phyloP scores from a whole-genome alignment of 2,113 vertebrate species.

The Penelope pileata region DNA sequence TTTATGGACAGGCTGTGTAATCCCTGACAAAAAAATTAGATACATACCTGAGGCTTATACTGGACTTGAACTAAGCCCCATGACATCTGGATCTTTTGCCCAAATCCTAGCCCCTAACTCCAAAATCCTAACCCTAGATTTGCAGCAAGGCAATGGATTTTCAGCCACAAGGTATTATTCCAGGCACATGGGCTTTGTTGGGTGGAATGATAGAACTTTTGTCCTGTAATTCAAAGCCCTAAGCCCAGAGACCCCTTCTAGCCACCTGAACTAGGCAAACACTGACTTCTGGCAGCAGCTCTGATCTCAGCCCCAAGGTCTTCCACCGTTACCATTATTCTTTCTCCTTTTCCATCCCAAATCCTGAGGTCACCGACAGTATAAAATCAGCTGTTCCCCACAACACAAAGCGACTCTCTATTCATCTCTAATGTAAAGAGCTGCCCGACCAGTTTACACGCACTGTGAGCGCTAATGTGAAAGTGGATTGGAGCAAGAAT shows the following conservation, averaged over 20 bases:
- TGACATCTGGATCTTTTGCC: not conserved
- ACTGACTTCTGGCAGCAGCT: not conserved
- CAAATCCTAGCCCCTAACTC: not conserved
- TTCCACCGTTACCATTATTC: not conserved
- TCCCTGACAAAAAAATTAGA: too few species aligned
- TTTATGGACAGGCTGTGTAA: not conserved
- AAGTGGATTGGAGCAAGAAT: not conserved
- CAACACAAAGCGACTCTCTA: rapidly evolving
- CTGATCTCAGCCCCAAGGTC: not conserved
- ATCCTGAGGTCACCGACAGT: not conserved
- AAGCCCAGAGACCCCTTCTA: not conserved
- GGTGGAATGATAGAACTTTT: not conserved
- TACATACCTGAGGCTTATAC: not conserved
- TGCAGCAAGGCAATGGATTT: not conserved
- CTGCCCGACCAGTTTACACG: not conserved
- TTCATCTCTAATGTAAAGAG: not conserved
- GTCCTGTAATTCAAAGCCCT: not conserved
- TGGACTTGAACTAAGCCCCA: not conserved
- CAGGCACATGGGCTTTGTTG: not conserved
- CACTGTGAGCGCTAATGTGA: not conserved
- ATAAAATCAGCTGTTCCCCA: not conserved
- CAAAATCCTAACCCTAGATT: not conserved
- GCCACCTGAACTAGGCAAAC: not conserved
- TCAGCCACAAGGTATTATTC: not conserved
- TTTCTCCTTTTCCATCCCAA: not conserved